Base-by-base conservation (phyloP, 30 jellyfish, hydroid and myxozoan species). In the Cassiopea xamachana region DNA sequence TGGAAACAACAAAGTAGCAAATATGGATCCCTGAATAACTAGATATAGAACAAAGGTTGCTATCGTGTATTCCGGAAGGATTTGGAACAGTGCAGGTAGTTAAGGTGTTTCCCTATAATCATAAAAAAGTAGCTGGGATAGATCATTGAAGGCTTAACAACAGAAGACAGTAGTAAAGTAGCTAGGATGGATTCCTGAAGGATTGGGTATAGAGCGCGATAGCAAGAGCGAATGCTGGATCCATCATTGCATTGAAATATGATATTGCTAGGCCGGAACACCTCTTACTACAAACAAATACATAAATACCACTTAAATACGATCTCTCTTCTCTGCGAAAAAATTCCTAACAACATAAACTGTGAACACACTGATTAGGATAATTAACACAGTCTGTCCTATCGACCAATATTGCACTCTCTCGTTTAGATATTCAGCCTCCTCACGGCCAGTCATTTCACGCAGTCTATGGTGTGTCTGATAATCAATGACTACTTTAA, bases 381-480 rank as follows among this genome's bases (percentile, higher is more conserved):
- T 87, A 18, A 95, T 92, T 10, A 92, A 43, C 1, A 92, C 95
- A 7, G 98, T 85, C 79, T 95, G 99, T 88, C 99, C 99, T 1
- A 95, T 79, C 1, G 99, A 95, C 99, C 99, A 95, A 81, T 95
- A 95, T 85, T 95, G 99, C 19, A 95, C 99, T 50, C 99, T 80
- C 80, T 95, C 99, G 83, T 93, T 78, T 55, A 95, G 69, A 82
- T 91, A 90, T 61, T 95, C 99, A 17, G 99, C 99, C 82, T 81
- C 95, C 0, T 91, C 98, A 27, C 99, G 86, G 10, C 98, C 97
- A 17, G 99, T 91, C 60, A 96, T 92, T 84, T 95, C 99, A 18
- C 99, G 90, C 9, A 95, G 85, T 67, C 99, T 96, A 74, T 95
- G 99, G 80, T 95, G 99, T 10, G 99, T 95, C 69, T 95, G 99